These are phyloP conservation scores for Penelope pileata DNA, from an alignment of 2,113 vertebrate species.

Conservation along the genomic window DNA sequence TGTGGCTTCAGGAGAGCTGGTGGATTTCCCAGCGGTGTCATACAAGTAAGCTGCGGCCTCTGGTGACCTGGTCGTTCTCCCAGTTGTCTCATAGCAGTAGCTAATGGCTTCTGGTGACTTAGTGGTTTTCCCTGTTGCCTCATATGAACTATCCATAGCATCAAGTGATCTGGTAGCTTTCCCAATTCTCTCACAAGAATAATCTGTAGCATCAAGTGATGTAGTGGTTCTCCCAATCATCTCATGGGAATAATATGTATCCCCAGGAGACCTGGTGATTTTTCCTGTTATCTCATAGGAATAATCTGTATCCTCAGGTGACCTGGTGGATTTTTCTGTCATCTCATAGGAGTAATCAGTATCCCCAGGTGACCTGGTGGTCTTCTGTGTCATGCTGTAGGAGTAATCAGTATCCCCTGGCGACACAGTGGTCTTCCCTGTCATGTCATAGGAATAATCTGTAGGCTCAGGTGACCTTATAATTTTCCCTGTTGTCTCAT, in stretches of 20 bases:
- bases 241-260: slow-evolving; percentile 40
- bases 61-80: slow-evolving; percentile 59
- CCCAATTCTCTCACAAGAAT: slow-evolving; percentile 69
- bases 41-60: slow-evolving; percentile 62
- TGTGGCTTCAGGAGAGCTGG: slow-evolving; percentile 50
- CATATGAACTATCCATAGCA: slow-evolving; percentile 66
- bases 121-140: slow-evolving; percentile 50
- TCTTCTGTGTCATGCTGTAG: slow-evolving; percentile 38
- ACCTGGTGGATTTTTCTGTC: slow-evolving; percentile 33
- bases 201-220: slow-evolving; percentile 59
- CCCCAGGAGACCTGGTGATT: slow-evolving; percentile 33
- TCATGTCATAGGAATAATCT: slow-evolving; percentile 69
- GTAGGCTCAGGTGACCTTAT: slow-evolving; percentile 43
- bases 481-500: slow-evolving; percentile 31
- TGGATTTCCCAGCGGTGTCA: slow-evolving; percentile 19
- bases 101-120: slow-evolving; percentile 55
- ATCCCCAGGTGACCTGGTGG: neutral
- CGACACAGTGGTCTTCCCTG: slow-evolving; percentile 46
- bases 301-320: slow-evolving; percentile 57
- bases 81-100: slow-evolving; percentile 67
- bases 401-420: slow-evolving; percentile 65
- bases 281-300: slow-evolving; percentile 45
- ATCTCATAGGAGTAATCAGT: slow-evolving; percentile 63
- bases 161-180: slow-evolving; percentile 26
- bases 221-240: neutral